Evolutionary conservation across 23 tunicate species (phyloP), one percentile per base, ranked within the genome.

Genomic region (Phallusia fumigata): DNA sequence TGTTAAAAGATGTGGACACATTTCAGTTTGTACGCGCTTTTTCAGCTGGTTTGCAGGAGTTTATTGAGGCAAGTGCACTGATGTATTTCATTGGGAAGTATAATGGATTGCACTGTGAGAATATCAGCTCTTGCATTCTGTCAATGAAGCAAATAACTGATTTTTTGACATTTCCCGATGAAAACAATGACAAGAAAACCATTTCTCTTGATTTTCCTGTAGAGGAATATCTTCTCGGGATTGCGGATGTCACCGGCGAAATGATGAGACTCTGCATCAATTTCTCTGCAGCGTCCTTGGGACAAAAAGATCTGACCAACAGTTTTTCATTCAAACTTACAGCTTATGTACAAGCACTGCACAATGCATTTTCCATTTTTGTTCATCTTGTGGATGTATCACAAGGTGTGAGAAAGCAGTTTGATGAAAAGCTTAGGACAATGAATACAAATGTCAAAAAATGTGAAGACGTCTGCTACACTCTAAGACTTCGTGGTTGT

Each of bases 211-310:
- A 85, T 33, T 35, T 87, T 36, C 85, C 90, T 31, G 33, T 75
- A 22, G 64, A 44, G 28, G 90, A 87, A 52, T 87, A 79, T 50
- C 80, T 87, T 49, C 74, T 80, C 0, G 90, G 90, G 0, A 45
- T 87, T 12, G 85, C 90, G 44, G 90, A 87, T 75, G 76, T 84
- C 52, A 87, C 85, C 52, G 90, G 90, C 21, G 90, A 87, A 81
- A 69, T 79, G 28, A 87, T 87, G 90, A 47, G 90, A 74, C 64
- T 80, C 47, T 87, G 90, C 76, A 87, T 87, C 24, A 87, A 81
- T 65, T 80, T 69, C 49, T 84, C 85, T 50, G 90, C 85, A 0
- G 58, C 81, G 10, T 79, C 81, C 0, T 49, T 50, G 10, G 36
- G 80, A 33, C 32, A 53, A 28, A 10, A 64, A 0, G 78, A 65